phyloP scores from a whole-genome alignment of 2,797 vertebrate species.

The Arnoldichthys spilopterus region DNA sequence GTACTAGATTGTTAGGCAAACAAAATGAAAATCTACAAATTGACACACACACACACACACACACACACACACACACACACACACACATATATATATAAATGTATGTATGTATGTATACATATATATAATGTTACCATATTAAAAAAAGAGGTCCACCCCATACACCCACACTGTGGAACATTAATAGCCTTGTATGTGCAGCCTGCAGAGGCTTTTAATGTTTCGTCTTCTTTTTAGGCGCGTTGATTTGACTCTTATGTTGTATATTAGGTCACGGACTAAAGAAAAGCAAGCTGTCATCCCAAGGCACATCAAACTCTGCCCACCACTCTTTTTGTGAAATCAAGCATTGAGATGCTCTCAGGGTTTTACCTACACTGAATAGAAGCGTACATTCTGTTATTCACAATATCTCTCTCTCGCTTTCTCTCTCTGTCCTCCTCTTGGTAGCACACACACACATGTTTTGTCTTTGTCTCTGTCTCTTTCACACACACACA shows the following conservation, averaged over 20 bases:
- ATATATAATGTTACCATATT: too few species aligned
- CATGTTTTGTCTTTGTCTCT: background rate
- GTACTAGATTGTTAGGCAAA: too few species aligned
- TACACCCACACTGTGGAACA: slow-evolving; percentile 2
- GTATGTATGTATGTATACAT: too few species aligned
- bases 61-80: too few species aligned
- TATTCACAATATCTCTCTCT: slow-evolving; percentile 19
- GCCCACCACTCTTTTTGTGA: slow-evolving; percentile 23
- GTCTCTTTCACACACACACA: background rate
- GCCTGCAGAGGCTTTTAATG: slow-evolving; percentile 23
- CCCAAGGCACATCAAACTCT: slow-evolving; percentile 40
- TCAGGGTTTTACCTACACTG: slow-evolving; percentile 29
- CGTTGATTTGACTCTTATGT: slow-evolving; percentile 16
- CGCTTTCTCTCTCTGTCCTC: slow-evolving; percentile 6
- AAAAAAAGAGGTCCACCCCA: too few species aligned
- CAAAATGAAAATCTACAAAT: too few species aligned
- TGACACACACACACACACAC: too few species aligned
- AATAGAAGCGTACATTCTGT: slow-evolving; percentile 11
- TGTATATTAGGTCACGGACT: slow-evolving; percentile 50
- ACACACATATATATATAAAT: too few species aligned
- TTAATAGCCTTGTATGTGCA: slow-evolving; percentile 21
- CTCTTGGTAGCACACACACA: background rate
- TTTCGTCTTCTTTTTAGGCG: slow-evolving; percentile 1
- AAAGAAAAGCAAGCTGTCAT: slow-evolving; percentile 47
- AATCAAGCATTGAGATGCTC: slow-evolving; percentile 48